Conservation (phyloP, 2,797 vertebrate species). For the Cynopterus sphinx region DNA sequence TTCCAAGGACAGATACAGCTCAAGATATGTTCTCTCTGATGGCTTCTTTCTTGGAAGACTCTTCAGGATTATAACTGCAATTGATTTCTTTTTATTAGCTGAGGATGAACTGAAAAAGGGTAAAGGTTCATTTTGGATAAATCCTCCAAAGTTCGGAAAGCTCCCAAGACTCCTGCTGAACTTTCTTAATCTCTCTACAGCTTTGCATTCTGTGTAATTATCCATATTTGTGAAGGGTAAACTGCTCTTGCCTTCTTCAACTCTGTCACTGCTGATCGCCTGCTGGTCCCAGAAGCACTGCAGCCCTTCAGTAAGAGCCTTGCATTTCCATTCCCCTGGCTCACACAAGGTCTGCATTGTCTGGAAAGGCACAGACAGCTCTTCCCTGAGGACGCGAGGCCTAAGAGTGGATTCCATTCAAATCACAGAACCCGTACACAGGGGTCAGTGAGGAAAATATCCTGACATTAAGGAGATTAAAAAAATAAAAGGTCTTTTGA, state of each 20-base stretch:
- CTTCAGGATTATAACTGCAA: slow-evolving; percentile 57
- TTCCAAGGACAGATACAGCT: slow-evolving; percentile 31
- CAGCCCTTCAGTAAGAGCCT: not conserved
- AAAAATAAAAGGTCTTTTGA: slow-evolving; percentile 36
- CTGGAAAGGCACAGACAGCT: not conserved
- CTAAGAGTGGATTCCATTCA: not conserved
- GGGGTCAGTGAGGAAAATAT: not conserved
- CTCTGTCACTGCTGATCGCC: slow-evolving; percentile 34
- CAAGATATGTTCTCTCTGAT: slow-evolving; percentile 38
- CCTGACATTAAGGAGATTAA: slow-evolving; percentile 31
- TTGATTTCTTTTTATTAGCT: slow-evolving; percentile 73
- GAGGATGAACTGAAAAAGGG: slow-evolving; percentile 58
- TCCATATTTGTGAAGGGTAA: slow-evolving; percentile 69
- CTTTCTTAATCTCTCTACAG: slow-evolving; percentile 64
- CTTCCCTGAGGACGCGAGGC: not conserved
- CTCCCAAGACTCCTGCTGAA: slow-evolving; percentile 71
- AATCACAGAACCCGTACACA: not conserved
- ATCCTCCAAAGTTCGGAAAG: slow-evolving; percentile 68
- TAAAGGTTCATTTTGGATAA: slow-evolving; percentile 68
- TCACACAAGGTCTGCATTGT: not conserved
- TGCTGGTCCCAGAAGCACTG: slow-evolving; percentile 43
- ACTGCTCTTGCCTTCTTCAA: slow-evolving; percentile 53
- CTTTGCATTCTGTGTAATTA: slow-evolving; percentile 50
- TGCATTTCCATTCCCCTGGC: not conserved
- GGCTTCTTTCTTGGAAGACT: slow-evolving; percentile 47